Evolutionary conservation across 1,140 invertebrate species (phyloP).

Genomic region (Maconellicoccus hirsutus): DNA sequence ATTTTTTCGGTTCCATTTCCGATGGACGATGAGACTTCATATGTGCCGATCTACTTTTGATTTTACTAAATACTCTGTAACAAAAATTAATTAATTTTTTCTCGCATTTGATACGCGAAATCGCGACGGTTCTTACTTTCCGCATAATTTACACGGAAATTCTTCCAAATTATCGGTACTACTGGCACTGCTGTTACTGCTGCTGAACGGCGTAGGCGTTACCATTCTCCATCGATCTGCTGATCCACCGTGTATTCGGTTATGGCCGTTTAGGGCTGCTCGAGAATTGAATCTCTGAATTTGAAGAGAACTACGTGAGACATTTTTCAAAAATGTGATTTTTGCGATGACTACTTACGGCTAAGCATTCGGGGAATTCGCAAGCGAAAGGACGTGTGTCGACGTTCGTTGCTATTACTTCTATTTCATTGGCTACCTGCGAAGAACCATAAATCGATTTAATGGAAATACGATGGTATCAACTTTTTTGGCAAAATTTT

Average conservation of each 20-base stretch:
- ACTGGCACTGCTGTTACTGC: not conserved
- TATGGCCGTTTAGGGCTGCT: constrained; percentile 63
- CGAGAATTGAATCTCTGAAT: constrained; percentile 62
- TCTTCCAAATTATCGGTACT: constrained; percentile 35
- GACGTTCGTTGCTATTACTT: constrained; percentile 33
- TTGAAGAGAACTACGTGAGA: constrained; percentile 19
- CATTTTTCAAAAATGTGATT: not conserved
- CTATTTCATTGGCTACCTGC: constrained; percentile 31
- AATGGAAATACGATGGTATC: too few species aligned
- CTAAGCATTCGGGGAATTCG: constrained; percentile 52
- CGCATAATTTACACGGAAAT: constrained; percentile 92
- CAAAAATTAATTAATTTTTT: not conserved
- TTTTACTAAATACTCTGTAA: constrained; percentile 89
- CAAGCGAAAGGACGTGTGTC: constrained; percentile 44
- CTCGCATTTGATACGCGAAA: not conserved
- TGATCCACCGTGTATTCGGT: constrained; percentile 48
- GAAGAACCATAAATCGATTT: too few species aligned
- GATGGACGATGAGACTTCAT: constrained; percentile 91
- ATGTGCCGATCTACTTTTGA: constrained; percentile 94
- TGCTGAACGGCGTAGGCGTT: constrained; percentile 42
- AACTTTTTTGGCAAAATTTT: too few species aligned
- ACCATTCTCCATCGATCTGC: constrained; percentile 39
- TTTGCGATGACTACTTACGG: constrained; percentile 42
- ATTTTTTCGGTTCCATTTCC: constrained; percentile 46
- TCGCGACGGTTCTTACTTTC: constrained; percentile 68